A percentile compares a stretch with the other conserved stretches of the same genome.
Conservation (phyloP, 2,797 vertebrate genomes). For the Malurus leucopterus region DNA sequence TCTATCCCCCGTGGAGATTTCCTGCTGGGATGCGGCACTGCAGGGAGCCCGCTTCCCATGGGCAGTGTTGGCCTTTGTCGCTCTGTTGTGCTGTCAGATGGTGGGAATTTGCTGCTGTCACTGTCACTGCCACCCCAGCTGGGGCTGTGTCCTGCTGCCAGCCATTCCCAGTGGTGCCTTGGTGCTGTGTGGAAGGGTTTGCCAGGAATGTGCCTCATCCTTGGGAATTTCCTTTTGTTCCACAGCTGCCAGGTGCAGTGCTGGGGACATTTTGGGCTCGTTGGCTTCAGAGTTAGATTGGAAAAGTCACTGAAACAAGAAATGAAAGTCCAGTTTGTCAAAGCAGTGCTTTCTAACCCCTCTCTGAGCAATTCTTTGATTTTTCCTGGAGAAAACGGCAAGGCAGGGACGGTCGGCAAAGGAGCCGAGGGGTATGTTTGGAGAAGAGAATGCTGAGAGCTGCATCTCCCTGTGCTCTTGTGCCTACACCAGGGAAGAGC, state of each 20-base stretch:
- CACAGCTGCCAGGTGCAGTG: fast-evolving
- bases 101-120: neutral
- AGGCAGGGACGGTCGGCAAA: no score
- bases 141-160: neutral
- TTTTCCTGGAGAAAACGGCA: neutral
- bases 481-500: no score
- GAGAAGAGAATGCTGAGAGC: neutral
- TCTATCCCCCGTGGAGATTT: no score
- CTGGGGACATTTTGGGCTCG: neutral
- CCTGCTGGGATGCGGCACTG: neutral
- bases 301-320: neutral
- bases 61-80: neutral
- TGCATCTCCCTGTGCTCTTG: fast-evolving
- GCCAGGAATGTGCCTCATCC: neutral
- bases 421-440: neutral
- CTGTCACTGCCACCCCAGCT: neutral
- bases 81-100: neutral
- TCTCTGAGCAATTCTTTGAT: fast-evolving
- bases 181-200: neutral
- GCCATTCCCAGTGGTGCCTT: neutral
- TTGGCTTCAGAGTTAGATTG: neutral
- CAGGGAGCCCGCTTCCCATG: neutral
- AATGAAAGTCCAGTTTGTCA: fast-evolving
- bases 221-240: neutral
- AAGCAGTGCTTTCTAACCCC: fast-evolving